A percentile compares a stretch with the other conserved stretches of the same genome.
Conservation (phyloP, 2,113 vertebrate species). For the Dromiciops gliroides region DNA sequence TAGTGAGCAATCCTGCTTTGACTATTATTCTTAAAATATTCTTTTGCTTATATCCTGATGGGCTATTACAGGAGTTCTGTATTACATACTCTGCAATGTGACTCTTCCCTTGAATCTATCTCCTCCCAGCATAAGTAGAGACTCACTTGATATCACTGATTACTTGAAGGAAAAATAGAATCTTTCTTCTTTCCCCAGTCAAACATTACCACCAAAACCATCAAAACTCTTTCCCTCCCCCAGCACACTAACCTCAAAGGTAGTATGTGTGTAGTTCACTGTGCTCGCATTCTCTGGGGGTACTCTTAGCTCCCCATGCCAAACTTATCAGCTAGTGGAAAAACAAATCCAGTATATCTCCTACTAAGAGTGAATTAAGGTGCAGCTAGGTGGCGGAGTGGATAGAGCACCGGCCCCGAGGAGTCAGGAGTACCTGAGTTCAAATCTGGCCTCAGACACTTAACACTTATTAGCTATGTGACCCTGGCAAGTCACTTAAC, state of each 20-base stretch:
- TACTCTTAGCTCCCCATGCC: neutral
- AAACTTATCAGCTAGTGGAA: neutral
- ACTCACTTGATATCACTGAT: conserved; percentile 15
- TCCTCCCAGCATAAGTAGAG: conserved; percentile 8
- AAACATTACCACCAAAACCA: neutral
- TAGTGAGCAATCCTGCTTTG: neutral
- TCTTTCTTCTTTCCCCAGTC: conserved; percentile 30
- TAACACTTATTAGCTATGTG: too few species aligned
- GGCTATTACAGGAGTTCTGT: conserved; percentile 16
- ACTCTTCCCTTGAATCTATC: neutral
- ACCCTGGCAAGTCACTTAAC: too few species aligned
- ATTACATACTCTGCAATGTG: neutral
- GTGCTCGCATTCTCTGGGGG: neutral
- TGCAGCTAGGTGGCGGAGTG: too few species aligned
- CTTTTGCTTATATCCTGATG: conserved; percentile 48
- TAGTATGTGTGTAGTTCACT: neutral
- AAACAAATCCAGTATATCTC: neutral
- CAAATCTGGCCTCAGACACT: too few species aligned
- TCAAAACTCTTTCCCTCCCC: neutral
- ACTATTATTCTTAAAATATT: conserved; percentile 45
- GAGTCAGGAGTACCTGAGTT: too few species aligned
- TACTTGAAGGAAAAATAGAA: neutral
- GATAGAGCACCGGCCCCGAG: too few species aligned
- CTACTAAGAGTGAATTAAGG: conserved; percentile 33
- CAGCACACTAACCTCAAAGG: neutral